These are phyloP conservation scores for Pardosa pseudoannulata DNA, from an alignment of 2,888 invertebrate genomes.

Conservation along the genomic window DNA sequence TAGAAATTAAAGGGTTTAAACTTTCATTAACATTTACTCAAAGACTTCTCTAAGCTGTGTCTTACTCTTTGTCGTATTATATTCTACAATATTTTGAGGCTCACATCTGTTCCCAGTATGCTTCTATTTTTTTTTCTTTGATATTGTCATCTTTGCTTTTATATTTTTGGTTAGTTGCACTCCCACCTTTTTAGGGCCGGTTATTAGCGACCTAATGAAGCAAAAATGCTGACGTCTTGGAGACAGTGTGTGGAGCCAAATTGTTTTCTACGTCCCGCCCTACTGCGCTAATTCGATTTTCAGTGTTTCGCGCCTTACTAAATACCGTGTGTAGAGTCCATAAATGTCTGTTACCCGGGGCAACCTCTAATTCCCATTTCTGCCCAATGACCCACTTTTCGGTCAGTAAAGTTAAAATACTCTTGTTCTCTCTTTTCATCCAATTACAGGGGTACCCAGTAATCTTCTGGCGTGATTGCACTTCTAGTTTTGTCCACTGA, in stretches of 20 bases:
- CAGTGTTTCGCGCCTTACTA: slow-evolving; percentile 49
- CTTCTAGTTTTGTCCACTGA: background rate
- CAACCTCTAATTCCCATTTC: slow-evolving; percentile 54
- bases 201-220: slow-evolving; percentile 54
- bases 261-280: slow-evolving; percentile 46
- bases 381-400: slow-evolving; percentile 59
- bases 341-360: slow-evolving; percentile 62
- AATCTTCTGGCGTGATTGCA: slow-evolving; percentile 10
- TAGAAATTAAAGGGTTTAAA: too few relatives aligned
- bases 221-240: slow-evolving; percentile 30
- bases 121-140: background rate
- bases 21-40: too few relatives aligned
- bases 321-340: slow-evolving; percentile 51
- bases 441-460: background rate
- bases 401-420: slow-evolving; percentile 58
- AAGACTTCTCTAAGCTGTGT: too few relatives aligned
- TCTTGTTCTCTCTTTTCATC: slow-evolving; percentile 52
- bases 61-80: too few relatives aligned
- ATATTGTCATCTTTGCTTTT: background rate
- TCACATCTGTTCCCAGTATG: too few relatives aligned
- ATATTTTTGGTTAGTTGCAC: background rate
- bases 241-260: slow-evolving; percentile 42
- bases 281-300: slow-evolving; percentile 66
- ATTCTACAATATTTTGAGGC: too few relatives aligned
- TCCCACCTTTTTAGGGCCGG: slow-evolving; percentile 19